Evolutionary conservation across 2,113 vertebrate species (phyloP), one percentile per base, ranked within the genome.

Genomic region (Puntigrus tetrazona): DNA sequence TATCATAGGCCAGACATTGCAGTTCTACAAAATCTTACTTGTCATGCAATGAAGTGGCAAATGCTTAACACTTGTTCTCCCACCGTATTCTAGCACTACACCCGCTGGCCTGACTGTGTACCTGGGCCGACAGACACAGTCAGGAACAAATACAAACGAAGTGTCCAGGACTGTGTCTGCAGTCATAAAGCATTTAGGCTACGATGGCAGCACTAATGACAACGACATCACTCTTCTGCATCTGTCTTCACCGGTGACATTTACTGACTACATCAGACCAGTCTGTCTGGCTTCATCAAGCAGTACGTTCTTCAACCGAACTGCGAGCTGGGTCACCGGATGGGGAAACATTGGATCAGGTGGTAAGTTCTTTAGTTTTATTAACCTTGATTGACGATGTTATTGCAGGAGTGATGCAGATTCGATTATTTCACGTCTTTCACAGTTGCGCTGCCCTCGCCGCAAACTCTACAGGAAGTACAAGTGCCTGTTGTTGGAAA

Each of bases 281-380:
- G 81, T 95, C 81, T 95, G 94, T 83, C 89, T 95, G 69, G 93
- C 94, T 0, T 84, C 89, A 0, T 72, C 85, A 13, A 85, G 73
- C 0, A 92, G 91, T 77, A 82, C 55, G 55, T 94, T 95, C 77
- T 92, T 92, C 41, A 92, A 43, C 0, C 88, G 89, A 63, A 89
- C 93, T 29, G 59, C 31, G 0, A 93, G 92, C 38, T 93, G 90
- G 0, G 92, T 95, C 78, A 95, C 94, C 0, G 94, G 95, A 29
- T 95, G 94, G 94, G 94, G 95, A 36, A 55, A 89, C 0, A 86
- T 4, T 27, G 0, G 0, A 0, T 0, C 1, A 50, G 14, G 4
- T 11, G 55, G 89, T 90, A 31, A 70, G 82, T 47, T 81, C 20
- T 69, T 47, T 45, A 5, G 1, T 41, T 34, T 7, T 8, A 13